A percentile compares a stretch with the other conserved stretches of the same genome.
Conservation (phyloP, 2,113 vertebrate genomes). For the Stegastes partitus region DNA sequence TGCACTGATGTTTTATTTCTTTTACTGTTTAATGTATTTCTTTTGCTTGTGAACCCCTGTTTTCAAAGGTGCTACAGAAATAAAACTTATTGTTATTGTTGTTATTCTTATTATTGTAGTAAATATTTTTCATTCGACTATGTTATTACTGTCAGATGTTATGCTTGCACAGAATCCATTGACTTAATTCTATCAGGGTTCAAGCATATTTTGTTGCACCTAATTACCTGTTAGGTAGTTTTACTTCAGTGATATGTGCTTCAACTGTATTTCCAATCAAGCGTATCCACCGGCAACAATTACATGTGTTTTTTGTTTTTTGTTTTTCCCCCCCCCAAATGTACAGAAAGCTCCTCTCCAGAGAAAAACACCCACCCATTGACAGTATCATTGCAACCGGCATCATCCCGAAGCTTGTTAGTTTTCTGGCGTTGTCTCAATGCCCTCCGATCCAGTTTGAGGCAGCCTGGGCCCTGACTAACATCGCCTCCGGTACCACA, state of each 20-base stretch:
- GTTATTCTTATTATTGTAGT: no score
- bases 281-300: neutral
- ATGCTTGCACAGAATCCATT: neutral
- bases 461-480: constrained; percentile 94
- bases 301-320: neutral
- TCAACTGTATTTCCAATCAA: no score
- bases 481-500: constrained; percentile 93
- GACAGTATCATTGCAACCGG: constrained; percentile 90
- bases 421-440: constrained; percentile 87
- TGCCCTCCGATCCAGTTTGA: constrained; percentile 95
- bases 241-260: no score
- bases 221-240: no score
- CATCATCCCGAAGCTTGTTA: constrained; percentile 90
- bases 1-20: no score
- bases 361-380: constrained; percentile 91
- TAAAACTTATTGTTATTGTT: no score
- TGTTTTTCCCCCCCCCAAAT: neutral
- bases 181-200: no score
- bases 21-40: no score
- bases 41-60: no score
- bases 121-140: no score
- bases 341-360: constrained; percentile 91
- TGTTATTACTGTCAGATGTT: neutral
- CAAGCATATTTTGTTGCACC: no score
- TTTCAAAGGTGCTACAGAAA: no score